A percentile compares a stretch with the other conserved stretches of the same genome.
Conservation (phyloP, 1,140 invertebrate species). For the Aplysia californica region DNA sequence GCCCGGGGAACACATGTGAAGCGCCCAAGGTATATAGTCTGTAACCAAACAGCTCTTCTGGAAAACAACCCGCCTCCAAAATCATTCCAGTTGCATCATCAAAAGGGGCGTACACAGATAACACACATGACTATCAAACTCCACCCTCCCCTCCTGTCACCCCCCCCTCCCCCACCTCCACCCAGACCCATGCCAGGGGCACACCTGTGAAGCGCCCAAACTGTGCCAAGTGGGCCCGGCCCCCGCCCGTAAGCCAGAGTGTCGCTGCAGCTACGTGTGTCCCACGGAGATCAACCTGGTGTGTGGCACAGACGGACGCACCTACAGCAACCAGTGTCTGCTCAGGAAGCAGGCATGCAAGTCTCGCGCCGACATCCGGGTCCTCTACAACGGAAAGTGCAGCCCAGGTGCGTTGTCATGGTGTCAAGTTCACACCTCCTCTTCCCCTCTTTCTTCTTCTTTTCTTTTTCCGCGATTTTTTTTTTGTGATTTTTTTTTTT, state of each 20-base stretch:
- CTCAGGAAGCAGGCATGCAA: constrained; percentile 68
- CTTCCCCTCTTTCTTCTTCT: neutral
- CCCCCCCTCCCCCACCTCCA: constrained; percentile 1
- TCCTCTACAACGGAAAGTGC: constrained; percentile 50
- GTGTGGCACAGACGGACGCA: constrained; percentile 85
- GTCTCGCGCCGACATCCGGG: constrained; percentile 42
- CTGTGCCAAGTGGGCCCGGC: constrained; percentile 86
- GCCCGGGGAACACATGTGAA: constrained; percentile 78
- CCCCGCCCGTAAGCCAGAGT: constrained; percentile 79
- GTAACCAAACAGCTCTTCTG: constrained; percentile 70
- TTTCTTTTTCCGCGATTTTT: neutral
- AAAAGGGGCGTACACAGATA: neutral
- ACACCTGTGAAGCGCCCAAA: constrained; percentile 82
- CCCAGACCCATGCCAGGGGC: constrained; percentile 83
- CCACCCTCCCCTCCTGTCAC: neutral
- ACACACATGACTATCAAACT: neutral
- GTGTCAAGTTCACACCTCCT: neutral
- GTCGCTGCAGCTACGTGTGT: constrained; percentile 83
- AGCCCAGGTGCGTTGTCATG: constrained; percentile 37
- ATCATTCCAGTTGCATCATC: neutral
- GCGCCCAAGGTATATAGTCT: constrained; percentile 86
- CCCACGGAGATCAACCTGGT: constrained; percentile 83
- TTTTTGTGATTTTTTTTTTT: no score
- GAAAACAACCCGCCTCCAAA: neutral
- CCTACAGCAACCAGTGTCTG: constrained; percentile 87